Conservation (phyloP, 2,113 vertebrate species). For the Hippocampus mohnikei region DNA sequence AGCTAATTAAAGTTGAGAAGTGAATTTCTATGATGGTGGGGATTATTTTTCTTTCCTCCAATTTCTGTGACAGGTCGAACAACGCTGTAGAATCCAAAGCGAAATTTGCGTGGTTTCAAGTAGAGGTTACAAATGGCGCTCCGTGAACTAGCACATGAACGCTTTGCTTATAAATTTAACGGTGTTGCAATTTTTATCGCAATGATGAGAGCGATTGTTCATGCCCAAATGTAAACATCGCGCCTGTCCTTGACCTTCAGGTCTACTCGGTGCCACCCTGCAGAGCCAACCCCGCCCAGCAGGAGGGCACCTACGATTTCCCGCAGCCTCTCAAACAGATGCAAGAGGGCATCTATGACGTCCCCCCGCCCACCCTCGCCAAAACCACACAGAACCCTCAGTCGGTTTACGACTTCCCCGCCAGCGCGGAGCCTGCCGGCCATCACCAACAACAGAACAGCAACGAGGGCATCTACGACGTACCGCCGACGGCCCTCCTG, state of each 20-base stretch:
- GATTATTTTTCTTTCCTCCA: slow-evolving; percentile 38
- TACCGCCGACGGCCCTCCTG: slow-evolving; percentile 72
- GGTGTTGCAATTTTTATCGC: no score
- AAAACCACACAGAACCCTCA: slow-evolving; percentile 69
- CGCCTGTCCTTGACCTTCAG: slow-evolving; percentile 59
- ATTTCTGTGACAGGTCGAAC: slow-evolving; percentile 25
- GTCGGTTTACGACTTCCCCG: slow-evolving; percentile 70
- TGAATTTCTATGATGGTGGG: slow-evolving; percentile 46
- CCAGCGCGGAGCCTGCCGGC: slow-evolving; percentile 38
- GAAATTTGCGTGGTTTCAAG: slow-evolving; percentile 33
- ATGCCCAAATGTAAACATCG: neutral
- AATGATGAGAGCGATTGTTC: no score
- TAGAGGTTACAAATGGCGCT: neutral
- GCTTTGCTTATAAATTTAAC: no score
- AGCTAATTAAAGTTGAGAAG: slow-evolving; percentile 58
- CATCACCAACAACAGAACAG: slow-evolving; percentile 17
- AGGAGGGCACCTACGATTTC: slow-evolving; percentile 84
- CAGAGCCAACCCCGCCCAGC: slow-evolving; percentile 59
- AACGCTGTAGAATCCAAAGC: slow-evolving; percentile 12
- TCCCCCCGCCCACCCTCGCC: slow-evolving; percentile 76
- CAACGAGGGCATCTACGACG: slow-evolving; percentile 75
- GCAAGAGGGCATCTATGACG: slow-evolving; percentile 84
- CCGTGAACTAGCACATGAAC: no score
- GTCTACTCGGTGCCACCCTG: slow-evolving; percentile 77
- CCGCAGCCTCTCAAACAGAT: slow-evolving; percentile 74